phyloP scores from a whole-genome alignment of 2,113 vertebrate species.

The Trochalopteron elliotii region DNA sequence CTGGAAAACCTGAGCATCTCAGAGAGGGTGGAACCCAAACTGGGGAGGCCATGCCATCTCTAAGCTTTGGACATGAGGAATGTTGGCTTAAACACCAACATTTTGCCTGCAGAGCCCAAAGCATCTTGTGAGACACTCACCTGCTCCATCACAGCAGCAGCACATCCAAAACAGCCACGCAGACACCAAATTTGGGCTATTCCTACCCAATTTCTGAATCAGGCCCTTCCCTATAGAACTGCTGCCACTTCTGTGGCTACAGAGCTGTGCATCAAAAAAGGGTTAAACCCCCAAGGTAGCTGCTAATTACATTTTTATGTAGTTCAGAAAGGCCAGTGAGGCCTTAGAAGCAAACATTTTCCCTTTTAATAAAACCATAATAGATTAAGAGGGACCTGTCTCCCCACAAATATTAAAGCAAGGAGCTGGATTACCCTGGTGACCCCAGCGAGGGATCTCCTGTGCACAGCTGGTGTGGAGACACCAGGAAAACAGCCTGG shows the following conservation, averaged over 20 bases:
- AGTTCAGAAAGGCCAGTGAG: conserved; percentile 12
- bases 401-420: conserved; percentile 1
- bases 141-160: background rate
- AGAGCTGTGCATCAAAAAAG: background rate
- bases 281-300: background rate
- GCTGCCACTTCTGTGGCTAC: background rate
- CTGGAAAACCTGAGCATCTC: background rate
- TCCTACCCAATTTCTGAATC: background rate
- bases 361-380: conserved; percentile 34
- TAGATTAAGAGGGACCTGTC: conserved; percentile 16
- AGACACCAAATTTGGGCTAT: background rate
- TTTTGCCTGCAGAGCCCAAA: background rate
- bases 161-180: background rate
- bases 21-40: background rate
- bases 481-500: background rate
- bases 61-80: background rate
- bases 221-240: background rate
- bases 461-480: background rate
- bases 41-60: background rate
- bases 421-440: background rate
- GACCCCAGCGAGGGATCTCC: rapidly evolving
- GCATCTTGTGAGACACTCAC: background rate
- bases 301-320: background rate
- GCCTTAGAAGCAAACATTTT: conserved; percentile 53
- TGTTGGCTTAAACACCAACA: background rate